Evolutionary conservation across 1,140 invertebrate species (phyloP), one percentile per base, ranked within the genome.

Genomic region (Asbolus verrucosus): DNA sequence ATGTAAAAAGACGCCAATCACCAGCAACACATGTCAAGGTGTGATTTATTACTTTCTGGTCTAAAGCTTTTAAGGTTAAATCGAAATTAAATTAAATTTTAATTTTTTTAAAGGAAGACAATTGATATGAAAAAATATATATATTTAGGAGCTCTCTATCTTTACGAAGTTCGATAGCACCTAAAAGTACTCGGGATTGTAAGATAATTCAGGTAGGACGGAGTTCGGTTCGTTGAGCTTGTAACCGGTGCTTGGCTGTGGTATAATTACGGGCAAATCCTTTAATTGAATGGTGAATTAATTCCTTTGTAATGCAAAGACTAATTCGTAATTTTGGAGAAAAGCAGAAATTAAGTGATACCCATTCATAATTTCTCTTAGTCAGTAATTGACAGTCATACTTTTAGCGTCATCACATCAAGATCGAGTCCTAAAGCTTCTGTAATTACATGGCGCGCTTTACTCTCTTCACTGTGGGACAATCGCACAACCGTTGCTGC

Each of bases 221-320:
- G 61, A 63, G 19, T 63, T 63, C 61, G 61, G 61, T 38, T 63
- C 33, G 61, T 63, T 63, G 61, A 39, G 61, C 61, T 63, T 18
- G 31, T 63, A 63, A 39, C 61, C 33, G 61, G 61, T 39, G 33
- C 61, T 63, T 63, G 33, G 33, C 39, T 63, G 31, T 9, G 61
- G 61, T 63, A 63, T 63, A 63, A 63, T 63, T 63, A 63, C 39
- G 61, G 61, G 61, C 61, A 63, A 63, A 63, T 63, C 33, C 61
- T 63, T 63, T 63, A 63, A 63, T 39, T 63, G 61, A 63, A 63
- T 63, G 16, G 33, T 41, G 61, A 63, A 63, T 63, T 63, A 63
- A 63, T 63, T 63, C 61, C 61, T 63, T 63, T 63, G 61, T 63
- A 63, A 63, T 63, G 33, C 61, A 63, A 63, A 41, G 39, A 63